These are phyloP conservation scores for Aphis gossypii DNA, from an alignment of 1,140 invertebrate genomes.

Conservation along the genomic window DNA sequence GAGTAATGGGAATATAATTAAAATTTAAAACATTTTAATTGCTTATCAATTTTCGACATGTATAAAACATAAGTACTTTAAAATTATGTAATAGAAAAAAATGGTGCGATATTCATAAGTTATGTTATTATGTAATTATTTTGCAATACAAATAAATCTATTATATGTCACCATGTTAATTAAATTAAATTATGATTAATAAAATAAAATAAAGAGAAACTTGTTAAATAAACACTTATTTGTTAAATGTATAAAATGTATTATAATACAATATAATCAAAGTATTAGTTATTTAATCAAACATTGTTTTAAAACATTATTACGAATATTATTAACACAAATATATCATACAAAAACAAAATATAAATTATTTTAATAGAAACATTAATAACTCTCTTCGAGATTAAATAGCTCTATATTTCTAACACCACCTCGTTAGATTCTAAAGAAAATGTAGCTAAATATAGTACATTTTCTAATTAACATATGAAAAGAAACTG, in stretches of 20 bases:
- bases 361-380: too few relatives aligned
- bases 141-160: too few relatives aligned
- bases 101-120: too few relatives aligned
- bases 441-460: not conserved
- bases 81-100: too few relatives aligned
- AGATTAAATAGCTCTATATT: not conserved
- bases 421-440: not conserved
- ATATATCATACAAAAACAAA: not conserved
- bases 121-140: too few relatives aligned
- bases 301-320: too few relatives aligned
- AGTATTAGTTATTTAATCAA: not conserved
- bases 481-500: not conserved
- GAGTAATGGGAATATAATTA: too few relatives aligned
- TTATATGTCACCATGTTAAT: not conserved
- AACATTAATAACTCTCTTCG: not conserved
- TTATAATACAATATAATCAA: not conserved
- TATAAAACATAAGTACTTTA: too few relatives aligned
- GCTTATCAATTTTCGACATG: too few relatives aligned
- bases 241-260: not conserved
- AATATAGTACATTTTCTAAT: not conserved
- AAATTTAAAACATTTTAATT: too few relatives aligned
- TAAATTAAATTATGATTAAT: not conserved
- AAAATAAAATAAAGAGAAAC: not conserved
- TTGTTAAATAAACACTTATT: not conserved
- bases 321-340: too few relatives aligned